These are phyloP conservation scores for Lasioglossum albipes DNA, from an alignment of 1,140 invertebrate genomes.

Conservation along the genomic window DNA sequence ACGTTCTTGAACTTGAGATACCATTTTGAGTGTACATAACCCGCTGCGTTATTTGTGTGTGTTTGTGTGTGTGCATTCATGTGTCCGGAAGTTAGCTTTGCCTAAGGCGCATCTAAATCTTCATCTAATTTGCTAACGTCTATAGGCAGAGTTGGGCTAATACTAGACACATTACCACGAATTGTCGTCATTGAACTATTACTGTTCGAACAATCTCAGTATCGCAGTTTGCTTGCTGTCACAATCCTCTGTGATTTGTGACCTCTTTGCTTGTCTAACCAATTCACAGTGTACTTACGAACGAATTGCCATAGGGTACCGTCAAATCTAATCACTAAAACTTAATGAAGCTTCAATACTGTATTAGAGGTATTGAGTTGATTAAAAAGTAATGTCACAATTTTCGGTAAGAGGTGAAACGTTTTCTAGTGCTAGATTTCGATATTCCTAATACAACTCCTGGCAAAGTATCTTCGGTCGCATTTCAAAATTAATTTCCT, in stretches of 20 bases:
- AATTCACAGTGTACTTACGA: no score
- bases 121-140: slow-evolving; percentile 23
- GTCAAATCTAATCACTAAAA: no score
- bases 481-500: no score
- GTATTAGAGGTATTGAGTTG: no score
- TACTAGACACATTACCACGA: slow-evolving; percentile 20
- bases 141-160: slow-evolving; percentile 24
- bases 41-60: background rate
- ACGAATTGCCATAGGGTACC: no score
- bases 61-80: background rate
- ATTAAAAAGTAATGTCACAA: no score
- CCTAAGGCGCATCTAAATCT: slow-evolving; percentile 38
- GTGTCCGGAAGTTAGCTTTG: slow-evolving; percentile 20
- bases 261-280: background rate
- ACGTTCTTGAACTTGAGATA: slow-evolving; percentile 42
- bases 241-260: background rate
- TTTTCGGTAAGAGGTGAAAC: no score
- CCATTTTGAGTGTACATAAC: slow-evolving; percentile 14
- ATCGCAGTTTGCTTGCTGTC: slow-evolving; percentile 16
- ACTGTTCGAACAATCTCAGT: slow-evolving; percentile 13
- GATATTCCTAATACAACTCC: no score
- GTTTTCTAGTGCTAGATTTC: no score
- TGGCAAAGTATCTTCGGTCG: no score
- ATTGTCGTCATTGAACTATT: slow-evolving; percentile 46
- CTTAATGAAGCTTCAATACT: no score